Conservation (phyloP, 2,888 invertebrate genomes). For the Limnephilus rhombicus region DNA sequence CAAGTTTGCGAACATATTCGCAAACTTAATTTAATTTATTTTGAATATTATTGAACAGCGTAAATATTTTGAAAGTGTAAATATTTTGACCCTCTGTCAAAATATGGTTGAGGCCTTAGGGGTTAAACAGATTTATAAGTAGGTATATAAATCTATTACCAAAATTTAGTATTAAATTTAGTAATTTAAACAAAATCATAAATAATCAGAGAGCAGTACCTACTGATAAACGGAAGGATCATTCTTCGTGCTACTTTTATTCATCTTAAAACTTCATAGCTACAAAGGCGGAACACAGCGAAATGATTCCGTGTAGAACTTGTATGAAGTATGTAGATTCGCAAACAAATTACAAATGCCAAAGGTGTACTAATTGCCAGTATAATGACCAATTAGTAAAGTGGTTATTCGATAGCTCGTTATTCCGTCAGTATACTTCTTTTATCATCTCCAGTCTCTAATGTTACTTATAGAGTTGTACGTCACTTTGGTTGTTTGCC, state of each 20-base stretch:
- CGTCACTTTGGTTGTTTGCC: neutral
- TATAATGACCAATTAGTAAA: neutral
- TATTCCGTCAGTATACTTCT: neutral
- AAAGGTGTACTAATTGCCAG: neutral
- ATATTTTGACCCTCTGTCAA: too few relatives aligned
- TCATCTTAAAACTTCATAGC: neutral
- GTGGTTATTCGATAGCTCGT: neutral
- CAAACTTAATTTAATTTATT: too few relatives aligned
- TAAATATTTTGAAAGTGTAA: too few relatives aligned
- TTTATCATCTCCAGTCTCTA: neutral
- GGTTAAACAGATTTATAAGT: neutral
- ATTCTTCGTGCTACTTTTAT: neutral
- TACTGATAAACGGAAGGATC: neutral
- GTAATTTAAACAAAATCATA: neutral
- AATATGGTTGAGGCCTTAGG: too few relatives aligned
- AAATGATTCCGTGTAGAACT: neutral
- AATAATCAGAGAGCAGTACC: neutral
- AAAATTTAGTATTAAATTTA: neutral
- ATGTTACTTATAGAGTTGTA: neutral
- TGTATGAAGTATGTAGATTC: neutral
- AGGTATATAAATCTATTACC: neutral
- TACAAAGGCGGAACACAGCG: neutral
- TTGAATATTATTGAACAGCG: too few relatives aligned
- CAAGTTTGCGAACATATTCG: too few relatives aligned
- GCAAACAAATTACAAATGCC: neutral